phyloP scores from a whole-genome alignment of 2,888 invertebrate genomes.

The Camponotus fellah region DNA sequence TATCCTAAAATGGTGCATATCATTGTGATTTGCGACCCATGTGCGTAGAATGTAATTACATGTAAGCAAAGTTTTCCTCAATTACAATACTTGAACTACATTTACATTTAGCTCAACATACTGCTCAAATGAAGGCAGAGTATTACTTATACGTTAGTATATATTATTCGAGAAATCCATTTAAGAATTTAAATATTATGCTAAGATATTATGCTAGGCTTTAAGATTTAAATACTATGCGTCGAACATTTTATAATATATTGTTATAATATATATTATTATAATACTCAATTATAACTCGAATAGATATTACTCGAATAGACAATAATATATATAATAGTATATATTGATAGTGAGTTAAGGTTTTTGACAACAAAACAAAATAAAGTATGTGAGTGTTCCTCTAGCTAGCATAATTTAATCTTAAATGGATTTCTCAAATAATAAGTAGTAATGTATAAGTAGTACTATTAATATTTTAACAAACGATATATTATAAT shows the following conservation, averaged over 20 bases:
- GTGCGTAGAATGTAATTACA: conserved; percentile 32
- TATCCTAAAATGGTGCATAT: background rate
- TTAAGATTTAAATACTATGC: too few relatives aligned
- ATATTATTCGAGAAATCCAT: too few relatives aligned
- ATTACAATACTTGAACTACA: conserved; percentile 15
- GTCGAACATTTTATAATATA: background rate
- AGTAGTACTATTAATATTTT: conserved; percentile 4
- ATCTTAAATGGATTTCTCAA: conserved; percentile 27
- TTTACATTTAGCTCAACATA: conserved; percentile 43
- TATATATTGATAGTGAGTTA: background rate
- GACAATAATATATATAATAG: background rate
- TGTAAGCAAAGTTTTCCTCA: conserved; percentile 30
- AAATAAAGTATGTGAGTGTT: conserved; percentile 15
- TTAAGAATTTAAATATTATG: too few relatives aligned
- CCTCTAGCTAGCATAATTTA: conserved; percentile 17
- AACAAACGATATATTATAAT: background rate
- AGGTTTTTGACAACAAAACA: background rate
- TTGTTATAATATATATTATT: too few relatives aligned
- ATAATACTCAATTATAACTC: background rate
- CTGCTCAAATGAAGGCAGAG: conserved; percentile 28
- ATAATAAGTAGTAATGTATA: background rate
- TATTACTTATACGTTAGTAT: too few relatives aligned
- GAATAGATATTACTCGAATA: background rate
- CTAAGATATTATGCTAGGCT: too few relatives aligned
- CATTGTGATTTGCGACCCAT: background rate